phyloP scores from a whole-genome alignment of 1,140 invertebrate genomes.

The Trichomalopsis sarcophagae region DNA sequence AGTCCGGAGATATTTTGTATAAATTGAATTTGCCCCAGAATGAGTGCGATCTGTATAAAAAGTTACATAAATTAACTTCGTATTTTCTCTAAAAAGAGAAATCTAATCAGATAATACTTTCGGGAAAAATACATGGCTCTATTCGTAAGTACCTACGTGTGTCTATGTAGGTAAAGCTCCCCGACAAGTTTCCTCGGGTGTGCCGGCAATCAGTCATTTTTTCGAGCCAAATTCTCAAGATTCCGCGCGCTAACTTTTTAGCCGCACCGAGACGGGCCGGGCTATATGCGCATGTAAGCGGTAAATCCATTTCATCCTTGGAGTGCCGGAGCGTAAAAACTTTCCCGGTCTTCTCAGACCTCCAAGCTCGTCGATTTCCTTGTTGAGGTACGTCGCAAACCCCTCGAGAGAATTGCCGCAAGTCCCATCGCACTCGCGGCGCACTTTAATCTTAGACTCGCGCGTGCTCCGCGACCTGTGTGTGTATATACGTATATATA shows the following conservation, averaged over 20 bases:
- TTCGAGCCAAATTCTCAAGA: slow-evolving; percentile 20
- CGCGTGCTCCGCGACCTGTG: not conserved
- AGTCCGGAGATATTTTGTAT: not conserved
- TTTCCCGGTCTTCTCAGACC: slow-evolving; percentile 23
- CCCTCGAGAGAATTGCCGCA: slow-evolving; percentile 34
- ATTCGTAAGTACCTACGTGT: not conserved
- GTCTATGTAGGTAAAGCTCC: not conserved
- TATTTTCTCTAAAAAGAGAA: too few species aligned
- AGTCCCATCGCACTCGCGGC: slow-evolving; percentile 28
- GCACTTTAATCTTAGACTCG: slow-evolving; percentile 44
- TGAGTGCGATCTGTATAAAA: too few species aligned
- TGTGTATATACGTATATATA: not conserved
- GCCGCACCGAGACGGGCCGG: not conserved
- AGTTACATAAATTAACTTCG: too few species aligned
- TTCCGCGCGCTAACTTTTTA: slow-evolving; percentile 35
- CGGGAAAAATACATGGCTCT: not conserved
- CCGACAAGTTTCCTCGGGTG: slow-evolving; percentile 1
- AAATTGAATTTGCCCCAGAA: not conserved
- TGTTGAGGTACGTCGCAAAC: slow-evolving; percentile 43
- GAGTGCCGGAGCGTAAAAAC: slow-evolving; percentile 33
- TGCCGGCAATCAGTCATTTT: slow-evolving; percentile 10
- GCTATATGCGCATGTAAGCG: slow-evolving; percentile 22
- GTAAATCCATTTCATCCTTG: slow-evolving; percentile 45
- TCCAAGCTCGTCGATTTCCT: slow-evolving; percentile 40
- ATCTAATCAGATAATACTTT: not conserved